Conservation (phyloP, 2,888 invertebrate species). For the Acanthococcus lagerstroemiae region DNA sequence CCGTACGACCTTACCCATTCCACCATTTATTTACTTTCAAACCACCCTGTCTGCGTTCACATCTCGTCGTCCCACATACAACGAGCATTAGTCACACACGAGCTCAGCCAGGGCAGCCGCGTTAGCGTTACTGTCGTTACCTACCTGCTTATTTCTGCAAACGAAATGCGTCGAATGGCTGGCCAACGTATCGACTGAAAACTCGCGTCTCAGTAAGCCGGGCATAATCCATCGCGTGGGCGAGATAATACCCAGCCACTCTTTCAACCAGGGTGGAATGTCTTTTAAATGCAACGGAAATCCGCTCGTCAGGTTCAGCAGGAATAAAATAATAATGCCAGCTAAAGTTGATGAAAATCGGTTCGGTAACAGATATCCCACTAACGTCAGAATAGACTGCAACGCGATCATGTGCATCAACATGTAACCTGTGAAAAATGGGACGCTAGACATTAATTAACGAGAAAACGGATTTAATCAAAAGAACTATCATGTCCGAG, state of each 20-base stretch:
- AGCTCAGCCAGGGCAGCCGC: not conserved
- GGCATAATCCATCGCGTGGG: conserved; percentile 65
- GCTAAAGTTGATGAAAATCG: conserved; percentile 54
- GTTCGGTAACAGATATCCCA: conserved; percentile 56
- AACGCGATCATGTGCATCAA: conserved; percentile 57
- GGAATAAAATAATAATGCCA: conserved; percentile 51
- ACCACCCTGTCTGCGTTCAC: too few relatives aligned
- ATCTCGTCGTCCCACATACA: too few relatives aligned
- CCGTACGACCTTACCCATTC: too few relatives aligned
- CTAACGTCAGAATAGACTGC: conserved; percentile 57
- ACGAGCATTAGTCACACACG: not conserved
- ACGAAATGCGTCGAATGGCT: conserved; percentile 48
- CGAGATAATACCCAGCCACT: conserved; percentile 51
- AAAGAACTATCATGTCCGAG: not conserved
- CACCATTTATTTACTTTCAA: too few relatives aligned
- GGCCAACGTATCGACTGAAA: conserved; percentile 53
- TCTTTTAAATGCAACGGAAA: conserved; percentile 59
- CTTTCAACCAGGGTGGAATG: conserved; percentile 54
- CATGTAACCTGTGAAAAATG: conserved; percentile 52
- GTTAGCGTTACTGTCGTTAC: conserved; percentile 30
- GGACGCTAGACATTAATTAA: not conserved
- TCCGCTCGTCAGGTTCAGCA: conserved; percentile 54
- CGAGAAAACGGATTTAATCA: not conserved
- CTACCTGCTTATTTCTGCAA: conserved; percentile 64
- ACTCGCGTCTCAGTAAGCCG: conserved; percentile 55